Percentiles rank a stretch among this genome's conserved stretches.
These are phyloP conservation scores for Leptonema lineaticorne DNA, from an alignment of 1,140 invertebrate species.

Conservation along the genomic window DNA sequence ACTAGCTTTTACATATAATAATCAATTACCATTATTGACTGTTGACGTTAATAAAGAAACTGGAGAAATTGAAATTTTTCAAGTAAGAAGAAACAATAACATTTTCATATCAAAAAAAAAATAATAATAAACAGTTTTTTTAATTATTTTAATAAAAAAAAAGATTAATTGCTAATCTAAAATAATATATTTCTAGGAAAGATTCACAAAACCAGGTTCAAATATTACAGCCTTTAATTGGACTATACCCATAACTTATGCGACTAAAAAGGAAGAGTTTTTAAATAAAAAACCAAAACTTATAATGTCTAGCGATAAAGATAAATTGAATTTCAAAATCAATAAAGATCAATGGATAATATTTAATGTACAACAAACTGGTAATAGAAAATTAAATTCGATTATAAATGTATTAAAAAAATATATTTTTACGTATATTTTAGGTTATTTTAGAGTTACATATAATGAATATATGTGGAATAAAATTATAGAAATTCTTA, in stretches of 20 bases:
- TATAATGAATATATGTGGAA: background rate
- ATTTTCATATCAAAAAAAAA: no score
- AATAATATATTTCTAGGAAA: background rate
- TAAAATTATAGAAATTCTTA: background rate
- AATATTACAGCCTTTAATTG: background rate
- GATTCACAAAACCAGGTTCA: background rate
- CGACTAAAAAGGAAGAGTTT: background rate
- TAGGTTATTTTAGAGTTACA: conserved; percentile 12
- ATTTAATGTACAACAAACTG: conserved; percentile 13
- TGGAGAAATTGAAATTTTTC: background rate
- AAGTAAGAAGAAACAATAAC: no score
- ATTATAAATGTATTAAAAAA: background rate
- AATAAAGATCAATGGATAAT: background rate
- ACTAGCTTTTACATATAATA: background rate
- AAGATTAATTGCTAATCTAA: no score
- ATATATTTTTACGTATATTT: background rate
- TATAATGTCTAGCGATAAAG: background rate
- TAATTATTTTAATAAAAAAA: no score
- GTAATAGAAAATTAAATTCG: background rate
- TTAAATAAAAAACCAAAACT: background rate
- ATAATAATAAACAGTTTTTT: no score
- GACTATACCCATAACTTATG: background rate
- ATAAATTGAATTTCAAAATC: background rate
- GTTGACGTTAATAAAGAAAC: background rate
- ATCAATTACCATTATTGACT: background rate